phyloP scores from a whole-genome alignment of 2,888 invertebrate species.

The Drosophila falleni region DNA sequence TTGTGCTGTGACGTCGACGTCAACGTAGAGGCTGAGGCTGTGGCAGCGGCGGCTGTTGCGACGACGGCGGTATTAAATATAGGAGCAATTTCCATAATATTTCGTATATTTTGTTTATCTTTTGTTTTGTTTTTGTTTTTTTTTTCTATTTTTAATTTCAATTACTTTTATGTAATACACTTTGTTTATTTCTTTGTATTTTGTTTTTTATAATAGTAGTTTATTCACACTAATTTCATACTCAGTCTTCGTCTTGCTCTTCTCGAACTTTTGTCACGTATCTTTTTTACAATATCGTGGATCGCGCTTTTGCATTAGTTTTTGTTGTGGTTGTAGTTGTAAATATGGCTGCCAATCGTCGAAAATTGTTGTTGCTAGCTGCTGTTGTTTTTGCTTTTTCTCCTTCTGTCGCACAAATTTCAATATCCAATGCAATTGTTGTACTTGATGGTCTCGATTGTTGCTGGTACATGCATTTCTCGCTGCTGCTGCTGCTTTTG shows the following conservation, averaged over 20 bases:
- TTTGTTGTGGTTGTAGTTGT: conserved; percentile 51
- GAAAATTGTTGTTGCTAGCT: conserved; percentile 48
- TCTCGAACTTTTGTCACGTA: conserved; percentile 66
- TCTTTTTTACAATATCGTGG: conserved; percentile 68
- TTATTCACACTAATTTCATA: conserved; percentile 59
- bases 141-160: conserved; percentile 20
- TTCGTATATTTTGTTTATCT: conserved; percentile 36
- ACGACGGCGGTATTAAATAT: conserved; percentile 65
- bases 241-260: conserved; percentile 65
- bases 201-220: conserved; percentile 40
- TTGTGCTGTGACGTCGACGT: conserved; percentile 47
- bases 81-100: conserved; percentile 76
- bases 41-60: conserved; percentile 60
- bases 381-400: conserved; percentile 16
- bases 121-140: neutral
- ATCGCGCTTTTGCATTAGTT: conserved; percentile 53
- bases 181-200: conserved; percentile 39
- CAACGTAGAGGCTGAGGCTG: conserved; percentile 56
- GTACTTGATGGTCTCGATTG: conserved; percentile 54
- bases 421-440: conserved; percentile 75
- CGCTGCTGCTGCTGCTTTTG: conserved; percentile 24
- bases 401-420: conserved; percentile 71
- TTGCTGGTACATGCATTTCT: conserved; percentile 48
- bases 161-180: conserved; percentile 64
- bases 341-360: conserved; percentile 75